Base-by-base conservation (phyloP, 2,888 invertebrate species). In the Stenotaenia linearis region DNA sequence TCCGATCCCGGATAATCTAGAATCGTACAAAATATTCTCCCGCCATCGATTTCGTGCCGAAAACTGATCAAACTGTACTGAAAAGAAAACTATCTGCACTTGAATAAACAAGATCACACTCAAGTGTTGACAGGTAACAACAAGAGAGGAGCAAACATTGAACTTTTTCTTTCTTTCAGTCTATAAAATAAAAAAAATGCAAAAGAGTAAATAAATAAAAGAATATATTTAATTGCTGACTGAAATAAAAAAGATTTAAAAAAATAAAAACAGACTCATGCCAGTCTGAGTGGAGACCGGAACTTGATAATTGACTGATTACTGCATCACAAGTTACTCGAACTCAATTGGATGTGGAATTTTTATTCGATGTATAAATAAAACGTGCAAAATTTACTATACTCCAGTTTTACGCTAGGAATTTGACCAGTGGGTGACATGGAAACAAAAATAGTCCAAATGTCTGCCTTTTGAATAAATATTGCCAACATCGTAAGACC, bases 271-370 rank as follows among this genome's bases (percentile, higher is more conserved):
- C 23, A 61, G 23, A 9, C 25, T 25, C 25, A 25, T 23, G 7
- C 18, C 45, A 15, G 61, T 61, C 61, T 61, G 25, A 23, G 25
- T 25, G 23, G 61, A 61, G 61, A 61, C 61, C 61, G 61, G 61
- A 61, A 61, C 61, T 61, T 21, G 10, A 61, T 61, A 61, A 61
- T 61, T 61, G 61, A 61, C 61, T 23, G 61, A 61, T 61, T 61
- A 61, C 12, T 25, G 25, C 61, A 61, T 61, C 61, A 7, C 12
- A 15, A 10, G 23, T 61, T 45, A 12, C 18, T 45, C 6, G 25
- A 61, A 61, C 12, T 25, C 9, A 61, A 61, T 25, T 61, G 61
- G 61, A 9, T 23, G 61, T 61, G 61, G 25, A 25, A 61, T 61
- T 61, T 61, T 9, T 25, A 12, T 61, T 12, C 9, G 61, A 61